These are phyloP conservation scores for Manduca sexta DNA, from an alignment of 1,140 invertebrate species.

Conservation along the genomic window DNA sequence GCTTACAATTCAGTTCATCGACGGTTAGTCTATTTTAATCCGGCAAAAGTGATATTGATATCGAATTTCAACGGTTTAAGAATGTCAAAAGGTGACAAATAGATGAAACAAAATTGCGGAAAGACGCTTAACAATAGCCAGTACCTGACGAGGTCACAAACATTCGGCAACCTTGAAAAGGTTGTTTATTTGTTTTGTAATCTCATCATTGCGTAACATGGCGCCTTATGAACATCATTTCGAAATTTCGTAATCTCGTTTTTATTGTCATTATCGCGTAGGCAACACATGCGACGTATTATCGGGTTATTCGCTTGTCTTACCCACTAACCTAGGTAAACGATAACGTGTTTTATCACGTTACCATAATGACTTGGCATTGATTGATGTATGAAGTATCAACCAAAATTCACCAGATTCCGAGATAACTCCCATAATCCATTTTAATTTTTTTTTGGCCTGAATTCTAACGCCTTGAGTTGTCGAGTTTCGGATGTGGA, in stretches of 20 bases:
- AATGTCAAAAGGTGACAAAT: too few species aligned
- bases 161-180: background rate
- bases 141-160: too few species aligned
- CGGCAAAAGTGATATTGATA: too few species aligned
- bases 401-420: conserved; percentile 7
- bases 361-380: conserved; percentile 19
- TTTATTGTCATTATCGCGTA: background rate
- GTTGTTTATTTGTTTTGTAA: conserved; percentile 3
- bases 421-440: conserved; percentile 10
- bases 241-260: conserved; percentile 4
- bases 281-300: conserved; percentile 1
- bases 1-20: too few species aligned
- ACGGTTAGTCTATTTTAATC: too few species aligned
- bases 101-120: too few species aligned
- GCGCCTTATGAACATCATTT: too few species aligned
- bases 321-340: conserved; percentile 48
- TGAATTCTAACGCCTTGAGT: background rate
- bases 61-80: too few species aligned
- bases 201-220: background rate
- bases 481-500: background rate
- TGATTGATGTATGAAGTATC: conserved; percentile 32
- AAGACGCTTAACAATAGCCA: too few species aligned
- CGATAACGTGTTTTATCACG: conserved; percentile 34
- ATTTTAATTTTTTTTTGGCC: conserved; percentile 6
- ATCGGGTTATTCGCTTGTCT: conserved; percentile 19